These are phyloP conservation scores for Drosophila eohydei DNA, from an alignment of 2,888 invertebrate species.

Conservation along the genomic window DNA sequence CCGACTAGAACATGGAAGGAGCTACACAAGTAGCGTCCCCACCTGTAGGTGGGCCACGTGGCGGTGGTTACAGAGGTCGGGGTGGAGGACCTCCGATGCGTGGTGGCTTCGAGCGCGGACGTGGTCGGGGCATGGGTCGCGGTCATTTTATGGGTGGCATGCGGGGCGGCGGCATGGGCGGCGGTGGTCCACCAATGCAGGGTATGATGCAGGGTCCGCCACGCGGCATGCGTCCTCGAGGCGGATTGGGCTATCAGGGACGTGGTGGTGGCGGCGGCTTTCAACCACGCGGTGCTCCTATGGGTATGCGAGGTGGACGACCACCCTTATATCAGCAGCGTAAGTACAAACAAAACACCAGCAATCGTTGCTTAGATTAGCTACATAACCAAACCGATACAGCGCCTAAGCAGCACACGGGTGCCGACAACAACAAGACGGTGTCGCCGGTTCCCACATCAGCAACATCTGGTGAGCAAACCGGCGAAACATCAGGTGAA, in stretches of 20 bases:
- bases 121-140: constrained; percentile 84
- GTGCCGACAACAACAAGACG: constrained; percentile 83
- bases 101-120: constrained; percentile 83
- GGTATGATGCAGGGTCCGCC: constrained; percentile 79
- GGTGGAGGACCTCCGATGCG: constrained; percentile 83
- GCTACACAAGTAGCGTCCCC: constrained; percentile 71
- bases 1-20: constrained; percentile 73
- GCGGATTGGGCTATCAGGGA: constrained; percentile 80
- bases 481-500: constrained; percentile 41
- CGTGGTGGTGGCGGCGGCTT: constrained; percentile 78
- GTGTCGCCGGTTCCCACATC: constrained; percentile 82
- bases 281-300: constrained; percentile 82
- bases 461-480: constrained; percentile 41
- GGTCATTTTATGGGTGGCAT: constrained; percentile 84
- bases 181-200: constrained; percentile 78
- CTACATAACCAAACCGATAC: constrained; percentile 19
- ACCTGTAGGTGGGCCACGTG: constrained; percentile 80
- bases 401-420: constrained; percentile 83
- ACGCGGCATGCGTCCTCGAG: constrained; percentile 82
- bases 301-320: constrained; percentile 83
- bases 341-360: constrained; percentile 65
- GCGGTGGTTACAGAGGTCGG: constrained; percentile 82
- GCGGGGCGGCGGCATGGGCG: constrained; percentile 81
- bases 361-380: background rate
- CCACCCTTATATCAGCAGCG: constrained; percentile 84